Evolutionary conservation across 2,113 vertebrate species (phyloP), one percentile per base, ranked within the genome.

Genomic region (Nothobranchius kuhntae): DNA sequence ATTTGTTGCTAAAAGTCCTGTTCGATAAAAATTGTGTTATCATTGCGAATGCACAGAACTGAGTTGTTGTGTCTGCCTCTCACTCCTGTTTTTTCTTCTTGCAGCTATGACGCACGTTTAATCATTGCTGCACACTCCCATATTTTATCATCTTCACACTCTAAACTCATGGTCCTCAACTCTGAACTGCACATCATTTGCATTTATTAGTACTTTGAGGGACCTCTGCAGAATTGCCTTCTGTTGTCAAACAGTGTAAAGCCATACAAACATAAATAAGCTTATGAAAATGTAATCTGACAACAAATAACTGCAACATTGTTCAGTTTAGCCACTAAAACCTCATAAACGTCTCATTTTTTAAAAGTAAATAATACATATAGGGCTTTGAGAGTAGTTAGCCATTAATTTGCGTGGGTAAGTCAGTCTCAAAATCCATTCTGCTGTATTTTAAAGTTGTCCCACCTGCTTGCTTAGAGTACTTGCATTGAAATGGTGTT

Each of bases 21-120:
- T 30, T 30, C 2, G 30, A 30, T 30, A 30, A 30, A 30, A 30
- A 30, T 7, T 66, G 46, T 65, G 58, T 57, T 68, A 60, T 69
- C 59, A 30, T 24, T 75, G 46, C 61, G 42, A 70, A 35, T 74
- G 54, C 59, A 64, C 47, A 61, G 36, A 71, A 61, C 40, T 47
- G 57, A 44, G 67, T 75, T 80, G 71, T 77, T 79, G 47, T 61
- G 77, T 88, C 68, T 85, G 72, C 82, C 46, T 86, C 65, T 91
- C 77, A 78, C 69, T 75, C 77, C 67, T 83, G 78, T 78, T 81
- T 72, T 87, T 71, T 83, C 77, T 85, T 63, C 46, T 66, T 81
- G 65, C 80, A 88, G 86, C 86, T 71, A 38, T 54, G 56, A 57
- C 62, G 36, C 73, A 47, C 55, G 46, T 67, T 72, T 75, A n/a